These are phyloP conservation scores for Eurytoma californica DNA, from an alignment of 2,888 invertebrate genomes.

Conservation along the genomic window DNA sequence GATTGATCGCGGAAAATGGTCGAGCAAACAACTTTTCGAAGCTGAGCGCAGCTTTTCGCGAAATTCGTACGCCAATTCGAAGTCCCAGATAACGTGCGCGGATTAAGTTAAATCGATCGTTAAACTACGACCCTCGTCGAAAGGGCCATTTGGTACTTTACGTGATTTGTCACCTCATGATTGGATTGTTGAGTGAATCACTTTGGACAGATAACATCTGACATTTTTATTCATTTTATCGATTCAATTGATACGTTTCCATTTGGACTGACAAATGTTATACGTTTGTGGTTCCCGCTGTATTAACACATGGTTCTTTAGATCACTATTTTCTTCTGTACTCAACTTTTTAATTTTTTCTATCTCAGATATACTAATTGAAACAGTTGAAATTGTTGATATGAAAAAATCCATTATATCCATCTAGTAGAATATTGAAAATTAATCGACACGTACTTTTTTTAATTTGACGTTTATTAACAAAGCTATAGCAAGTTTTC, in stretches of 20 bases:
- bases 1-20: constrained; percentile 11
- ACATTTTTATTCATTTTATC: neutral
- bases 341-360: no score
- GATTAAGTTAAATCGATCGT: constrained; percentile 55
- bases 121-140: constrained; percentile 45
- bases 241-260: neutral
- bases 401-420: no score
- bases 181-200: constrained; percentile 50
- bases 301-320: no score
- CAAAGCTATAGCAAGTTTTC: no score
- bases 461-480: no score
- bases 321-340: no score
- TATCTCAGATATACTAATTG: no score
- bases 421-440: no score
- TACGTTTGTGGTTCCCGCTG: no score
- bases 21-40: constrained; percentile 18
- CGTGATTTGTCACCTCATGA: constrained; percentile 52
- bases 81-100: constrained; percentile 36
- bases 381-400: no score
- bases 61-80: constrained; percentile 37
- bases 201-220: constrained; percentile 26
- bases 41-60: constrained; percentile 37
- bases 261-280: no score
- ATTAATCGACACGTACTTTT: no score
- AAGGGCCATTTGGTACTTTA: constrained; percentile 49